phyloP scores from a whole-genome alignment of 2,888 invertebrate genomes.

The Rotaria magnacalcarata region DNA sequence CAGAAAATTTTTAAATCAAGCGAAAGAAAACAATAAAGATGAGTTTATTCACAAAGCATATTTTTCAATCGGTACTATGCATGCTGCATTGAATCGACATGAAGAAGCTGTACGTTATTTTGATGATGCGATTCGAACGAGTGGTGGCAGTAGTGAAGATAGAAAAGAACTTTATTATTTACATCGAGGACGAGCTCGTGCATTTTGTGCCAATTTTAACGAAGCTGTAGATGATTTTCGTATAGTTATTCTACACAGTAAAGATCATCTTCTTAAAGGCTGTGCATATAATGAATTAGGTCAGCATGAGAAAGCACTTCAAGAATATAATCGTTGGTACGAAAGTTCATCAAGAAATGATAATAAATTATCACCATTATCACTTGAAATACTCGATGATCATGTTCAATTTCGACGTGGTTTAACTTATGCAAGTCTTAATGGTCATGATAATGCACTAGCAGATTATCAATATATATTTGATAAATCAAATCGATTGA shows the following conservation, averaged over 20 bases:
- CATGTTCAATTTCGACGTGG: not conserved
- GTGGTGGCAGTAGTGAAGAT: not conserved
- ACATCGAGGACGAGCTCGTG: not conserved
- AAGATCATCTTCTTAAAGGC: not conserved
- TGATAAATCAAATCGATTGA: not conserved
- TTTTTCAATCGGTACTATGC: not conserved
- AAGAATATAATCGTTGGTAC: not conserved
- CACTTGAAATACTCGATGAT: no score
- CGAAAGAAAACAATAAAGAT: no score
- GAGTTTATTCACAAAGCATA: not conserved
- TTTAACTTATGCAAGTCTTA: not conserved
- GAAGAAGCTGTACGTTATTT: not conserved
- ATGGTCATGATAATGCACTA: not conserved
- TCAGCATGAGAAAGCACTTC: not conserved
- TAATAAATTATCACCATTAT: no score
- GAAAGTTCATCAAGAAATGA: no score
- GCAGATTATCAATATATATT: not conserved
- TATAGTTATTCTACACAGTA: not conserved
- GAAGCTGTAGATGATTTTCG: not conserved
- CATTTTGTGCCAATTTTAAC: not conserved
- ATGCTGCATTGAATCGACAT: not conserved
- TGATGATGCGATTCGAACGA: not conserved
- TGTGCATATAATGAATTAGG: constrained; percentile 32
- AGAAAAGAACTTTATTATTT: not conserved
- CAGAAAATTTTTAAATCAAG: not conserved